Conservation (phyloP, 2,888 invertebrate species). For the Labia minor region DNA sequence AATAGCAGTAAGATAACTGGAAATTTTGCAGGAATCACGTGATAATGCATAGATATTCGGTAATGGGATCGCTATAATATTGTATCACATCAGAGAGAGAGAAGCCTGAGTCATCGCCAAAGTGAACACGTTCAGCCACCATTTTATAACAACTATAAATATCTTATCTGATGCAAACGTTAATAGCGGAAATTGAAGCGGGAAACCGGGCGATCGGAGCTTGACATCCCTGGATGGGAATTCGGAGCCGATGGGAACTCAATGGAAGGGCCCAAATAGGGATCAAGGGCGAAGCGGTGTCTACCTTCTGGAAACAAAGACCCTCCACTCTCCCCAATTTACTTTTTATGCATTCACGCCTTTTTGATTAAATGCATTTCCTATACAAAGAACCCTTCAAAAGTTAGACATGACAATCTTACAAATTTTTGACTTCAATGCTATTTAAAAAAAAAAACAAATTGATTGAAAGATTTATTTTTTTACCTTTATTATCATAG, state of each 20-base stretch:
- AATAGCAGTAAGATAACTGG: too few species aligned
- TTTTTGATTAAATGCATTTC: too few species aligned
- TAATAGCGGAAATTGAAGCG: constrained; percentile 13
- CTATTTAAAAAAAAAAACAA: too few species aligned
- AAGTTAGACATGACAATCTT: too few species aligned
- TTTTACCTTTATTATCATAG: too few species aligned
- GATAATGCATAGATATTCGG: constrained; percentile 2
- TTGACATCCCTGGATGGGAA: background rate
- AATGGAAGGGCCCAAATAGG: background rate
- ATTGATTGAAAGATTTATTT: too few species aligned
- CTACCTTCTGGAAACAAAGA: too few species aligned
- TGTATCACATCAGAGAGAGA: background rate
- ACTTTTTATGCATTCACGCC: too few species aligned
- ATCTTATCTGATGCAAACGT: constrained; percentile 13
- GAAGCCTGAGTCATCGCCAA: background rate
- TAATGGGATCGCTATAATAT: background rate
- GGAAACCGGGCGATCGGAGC: background rate
- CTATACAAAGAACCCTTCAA: too few species aligned
- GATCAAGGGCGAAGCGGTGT: background rate
- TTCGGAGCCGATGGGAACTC: background rate
- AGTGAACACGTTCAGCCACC: constrained; percentile 5
- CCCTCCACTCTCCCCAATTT: too few species aligned
- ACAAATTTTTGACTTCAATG: too few species aligned
- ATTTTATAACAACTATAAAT: constrained; percentile 8
- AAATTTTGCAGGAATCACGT: background rate